Conservation (phyloP, 2,888 invertebrate species). For the Chymomyza fuscimana region DNA sequence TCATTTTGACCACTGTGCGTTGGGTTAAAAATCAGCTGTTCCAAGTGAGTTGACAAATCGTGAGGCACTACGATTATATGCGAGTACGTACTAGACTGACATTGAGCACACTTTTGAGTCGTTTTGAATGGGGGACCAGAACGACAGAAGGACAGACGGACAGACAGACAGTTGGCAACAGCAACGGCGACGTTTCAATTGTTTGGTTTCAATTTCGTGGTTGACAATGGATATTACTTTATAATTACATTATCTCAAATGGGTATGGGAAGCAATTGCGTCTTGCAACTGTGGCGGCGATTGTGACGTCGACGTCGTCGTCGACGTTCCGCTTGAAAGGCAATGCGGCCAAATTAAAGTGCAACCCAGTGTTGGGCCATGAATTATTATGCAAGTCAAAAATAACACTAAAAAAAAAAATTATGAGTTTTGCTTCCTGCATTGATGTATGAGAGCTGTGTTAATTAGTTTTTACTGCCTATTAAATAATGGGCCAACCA, state of each 20-base stretch:
- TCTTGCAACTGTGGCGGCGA: slow-evolving; percentile 29
- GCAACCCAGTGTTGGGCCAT: slow-evolving; percentile 4
- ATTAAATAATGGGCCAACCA: slow-evolving; percentile 60
- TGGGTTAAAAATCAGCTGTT: background rate
- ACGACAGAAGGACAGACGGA: slow-evolving; percentile 13
- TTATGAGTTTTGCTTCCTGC: slow-evolving; percentile 64
- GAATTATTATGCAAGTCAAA: slow-evolving; percentile 3
- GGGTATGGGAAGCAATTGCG: slow-evolving; percentile 2
- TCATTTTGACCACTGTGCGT: no score
- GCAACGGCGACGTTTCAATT: slow-evolving; percentile 52
- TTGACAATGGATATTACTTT: slow-evolving; percentile 73
- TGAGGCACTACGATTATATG: background rate
- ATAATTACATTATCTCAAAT: slow-evolving; percentile 67
- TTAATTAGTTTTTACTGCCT: slow-evolving; percentile 51
- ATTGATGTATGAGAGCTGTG: background rate
- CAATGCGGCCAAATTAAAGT: slow-evolving; percentile 59
- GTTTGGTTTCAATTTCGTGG: slow-evolving; percentile 72
- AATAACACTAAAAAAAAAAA: slow-evolving; percentile 30
- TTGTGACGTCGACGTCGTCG: slow-evolving; percentile 57
- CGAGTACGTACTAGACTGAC: slow-evolving; percentile 36
- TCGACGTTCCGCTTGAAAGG: slow-evolving; percentile 67
- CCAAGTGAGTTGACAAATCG: background rate
- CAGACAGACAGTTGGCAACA: slow-evolving; percentile 46
- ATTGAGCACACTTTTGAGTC: slow-evolving; percentile 52
- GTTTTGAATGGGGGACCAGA: background rate